Percentiles rank a stretch among this genome's conserved stretches.
These are phyloP conservation scores for Mus spretus DNA, from an alignment of 2,797 vertebrate species.

Conservation along the genomic window DNA sequence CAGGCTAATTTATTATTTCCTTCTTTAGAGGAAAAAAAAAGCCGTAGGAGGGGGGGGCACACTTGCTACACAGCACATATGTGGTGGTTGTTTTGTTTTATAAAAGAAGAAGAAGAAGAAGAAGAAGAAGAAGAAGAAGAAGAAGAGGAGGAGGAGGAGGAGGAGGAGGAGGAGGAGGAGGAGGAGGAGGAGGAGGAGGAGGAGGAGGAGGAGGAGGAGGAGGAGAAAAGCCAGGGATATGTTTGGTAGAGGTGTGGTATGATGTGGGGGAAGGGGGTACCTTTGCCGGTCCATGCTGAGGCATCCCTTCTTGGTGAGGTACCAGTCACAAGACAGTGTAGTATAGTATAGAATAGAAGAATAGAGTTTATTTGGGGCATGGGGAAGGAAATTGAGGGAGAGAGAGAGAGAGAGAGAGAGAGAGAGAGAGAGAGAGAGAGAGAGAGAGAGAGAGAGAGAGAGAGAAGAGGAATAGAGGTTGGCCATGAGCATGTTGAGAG, in stretches of 20 bases:
- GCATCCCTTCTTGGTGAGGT: not conserved
- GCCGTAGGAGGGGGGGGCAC: too few species aligned
- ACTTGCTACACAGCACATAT: not conserved
- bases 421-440: too few species aligned
- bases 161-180: accelerated
- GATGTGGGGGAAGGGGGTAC: not conserved
- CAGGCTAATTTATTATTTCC: not conserved
- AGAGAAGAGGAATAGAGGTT: too few species aligned
- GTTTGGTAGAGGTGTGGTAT: not conserved
- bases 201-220: not conserved
- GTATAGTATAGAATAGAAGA: not conserved
- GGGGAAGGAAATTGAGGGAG: not conserved
- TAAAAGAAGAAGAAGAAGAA: too few species aligned
- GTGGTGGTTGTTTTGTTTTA: not conserved
- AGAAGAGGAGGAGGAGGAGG: accelerated
- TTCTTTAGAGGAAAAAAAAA: not conserved
- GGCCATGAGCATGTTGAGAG: not conserved
- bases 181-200: too few species aligned
- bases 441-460: not conserved
- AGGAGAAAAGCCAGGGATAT: not conserved
- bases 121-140: not conserved
- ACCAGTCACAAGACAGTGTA: not conserved
- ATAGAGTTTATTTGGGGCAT: not conserved
- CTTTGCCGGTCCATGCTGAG: not conserved
- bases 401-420: too few species aligned